A percentile compares a stretch with the other conserved stretches of the same genome.
Evolutionary conservation across 2,113 vertebrate species (phyloP).

Genomic region (Catharus bicknelli): DNA sequence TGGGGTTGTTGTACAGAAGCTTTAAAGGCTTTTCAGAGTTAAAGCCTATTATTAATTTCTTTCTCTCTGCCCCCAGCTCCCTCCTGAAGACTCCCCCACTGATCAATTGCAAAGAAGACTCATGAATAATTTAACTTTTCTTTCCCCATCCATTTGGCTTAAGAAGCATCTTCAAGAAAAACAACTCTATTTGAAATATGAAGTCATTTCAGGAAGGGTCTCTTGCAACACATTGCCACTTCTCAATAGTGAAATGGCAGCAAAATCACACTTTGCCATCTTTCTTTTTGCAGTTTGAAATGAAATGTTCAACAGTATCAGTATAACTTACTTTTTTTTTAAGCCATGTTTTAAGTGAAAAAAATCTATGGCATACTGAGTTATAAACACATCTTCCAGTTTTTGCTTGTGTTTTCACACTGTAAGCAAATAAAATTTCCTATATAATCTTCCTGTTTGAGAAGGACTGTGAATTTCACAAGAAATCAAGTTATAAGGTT

Average conservation of each 20-base stretch:
- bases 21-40: slow-evolving; percentile 55
- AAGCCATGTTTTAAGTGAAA: not conserved
- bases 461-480: not conserved
- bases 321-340: not conserved
- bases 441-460: not conserved
- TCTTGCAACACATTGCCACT: not conserved
- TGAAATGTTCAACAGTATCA: not conserved
- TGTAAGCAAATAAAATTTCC: not conserved
- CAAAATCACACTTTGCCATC: not conserved
- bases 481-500: not conserved
- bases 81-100: slow-evolving; percentile 38
- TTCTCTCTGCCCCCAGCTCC: not conserved
- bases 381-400: not conserved
- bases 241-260: not conserved
- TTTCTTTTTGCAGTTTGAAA: not conserved
- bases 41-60: slow-evolving; percentile 48
- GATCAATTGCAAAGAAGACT: slow-evolving; percentile 53
- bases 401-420: not conserved
- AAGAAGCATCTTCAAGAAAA: slow-evolving; percentile 18
- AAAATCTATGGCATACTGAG: not conserved
- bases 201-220: not conserved
- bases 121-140: slow-evolving; percentile 68
- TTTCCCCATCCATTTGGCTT: slow-evolving; percentile 10
- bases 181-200: not conserved
- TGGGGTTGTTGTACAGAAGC: slow-evolving; percentile 21